Evolutionary conservation across 2,797 vertebrate species (phyloP), one percentile per base, ranked within the genome.

Genomic region (Liasis olivaceus): DNA sequence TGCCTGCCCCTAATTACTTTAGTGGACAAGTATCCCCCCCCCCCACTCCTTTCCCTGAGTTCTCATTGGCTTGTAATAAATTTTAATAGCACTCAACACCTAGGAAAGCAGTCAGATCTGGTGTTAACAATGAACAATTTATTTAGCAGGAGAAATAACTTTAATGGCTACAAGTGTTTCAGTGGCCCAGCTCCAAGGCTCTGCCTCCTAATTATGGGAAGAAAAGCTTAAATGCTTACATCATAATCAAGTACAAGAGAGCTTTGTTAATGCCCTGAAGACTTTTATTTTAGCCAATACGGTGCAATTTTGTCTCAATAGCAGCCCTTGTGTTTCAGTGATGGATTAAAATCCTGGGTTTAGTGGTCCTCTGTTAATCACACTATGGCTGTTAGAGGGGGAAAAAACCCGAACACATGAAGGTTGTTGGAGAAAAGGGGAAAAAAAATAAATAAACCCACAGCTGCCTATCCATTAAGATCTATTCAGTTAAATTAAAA

Each of bases 41-140:
- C 22, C 22, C 22, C 56, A 42, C 3, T 58, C 11, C 28, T 20
- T n/a, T 58, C 24, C 24, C 8, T 0, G 5, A 62, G 54, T 69
- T 87, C 54, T 22, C 54, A 87, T 47, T 72, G 90, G 54, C 63
- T 91, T n/a, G 63, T 72, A 69, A 60, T 72, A 91, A 87, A 72
- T 59, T 64, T 62, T 51, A 84, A 81, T 62, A 28, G 85, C 56
- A 11, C 15, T 87, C 47, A 54, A 66, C 60, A 66, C n/a, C 90
- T 54, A 62, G 20, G 24, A 36, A 91, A 85, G 90, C 54, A n/a
- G 58, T 91, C 31, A 87, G 85, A 59, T 36, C 85, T 59, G 36
- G 31, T 6, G 56, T 87, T 87, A 87, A 87, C 85, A 87, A 91
- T 11, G 60, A 64, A 58, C 31, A 72, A 66, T 59, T 91, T 87